Conservation (phyloP, 1,140 invertebrate species). For the Lanistes nyassanus region DNA sequence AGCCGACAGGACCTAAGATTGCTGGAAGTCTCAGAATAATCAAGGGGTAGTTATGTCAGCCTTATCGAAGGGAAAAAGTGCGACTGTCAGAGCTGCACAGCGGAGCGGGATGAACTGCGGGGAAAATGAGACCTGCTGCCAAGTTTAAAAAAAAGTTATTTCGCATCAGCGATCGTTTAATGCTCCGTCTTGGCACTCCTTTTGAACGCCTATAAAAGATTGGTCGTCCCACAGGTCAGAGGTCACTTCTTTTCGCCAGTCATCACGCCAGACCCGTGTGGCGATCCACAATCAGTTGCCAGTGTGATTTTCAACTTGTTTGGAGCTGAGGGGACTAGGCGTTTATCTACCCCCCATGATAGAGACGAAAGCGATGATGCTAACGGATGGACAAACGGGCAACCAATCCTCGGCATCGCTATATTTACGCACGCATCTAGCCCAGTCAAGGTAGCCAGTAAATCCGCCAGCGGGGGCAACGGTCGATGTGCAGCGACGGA, state of each 20-base stretch:
- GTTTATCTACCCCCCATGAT: conserved; percentile 1
- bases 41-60: too few relatives aligned
- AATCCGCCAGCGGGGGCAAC: too few relatives aligned
- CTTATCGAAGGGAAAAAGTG: conserved; percentile 12
- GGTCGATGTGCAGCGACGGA: too few relatives aligned
- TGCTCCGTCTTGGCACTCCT: not conserved
- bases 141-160: conserved; percentile 11
- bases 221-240: conserved; percentile 10
- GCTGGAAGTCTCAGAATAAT: too few relatives aligned
- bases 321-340: not conserved
- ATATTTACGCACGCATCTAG: too few relatives aligned
- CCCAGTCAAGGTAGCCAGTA: too few relatives aligned
- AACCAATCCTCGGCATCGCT: too few relatives aligned
- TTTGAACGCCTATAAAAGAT: conserved; percentile 13
- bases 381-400: too few relatives aligned
- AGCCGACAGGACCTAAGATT: too few relatives aligned
- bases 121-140: conserved; percentile 15
- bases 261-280: not conserved
- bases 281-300: not conserved
- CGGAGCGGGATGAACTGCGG: conserved; percentile 14
- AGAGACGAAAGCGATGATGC: not conserved
- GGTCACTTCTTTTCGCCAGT: not conserved
- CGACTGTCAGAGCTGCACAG: conserved; percentile 17
- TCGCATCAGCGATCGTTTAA: conserved; percentile 14
- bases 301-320: conserved; percentile 1